Evolutionary conservation across 2,888 invertebrate species (phyloP), one percentile per base, ranked within the genome.

Genomic region (Zeuzera pyrina): DNA sequence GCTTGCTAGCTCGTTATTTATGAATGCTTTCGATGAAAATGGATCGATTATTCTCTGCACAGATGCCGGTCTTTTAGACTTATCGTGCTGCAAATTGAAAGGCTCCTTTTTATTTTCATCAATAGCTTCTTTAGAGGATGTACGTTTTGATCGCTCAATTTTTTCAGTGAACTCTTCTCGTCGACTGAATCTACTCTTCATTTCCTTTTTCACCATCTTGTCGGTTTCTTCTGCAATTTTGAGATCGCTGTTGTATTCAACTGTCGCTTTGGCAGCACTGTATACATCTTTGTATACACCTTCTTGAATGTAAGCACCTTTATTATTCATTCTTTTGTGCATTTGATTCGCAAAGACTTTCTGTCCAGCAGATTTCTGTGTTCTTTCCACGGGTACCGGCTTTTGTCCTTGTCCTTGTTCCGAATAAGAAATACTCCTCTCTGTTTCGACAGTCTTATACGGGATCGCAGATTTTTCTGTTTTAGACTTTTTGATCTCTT

Each of bases 161-260:
- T 65, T 72, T 36, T 78, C 77, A 13, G 56, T 59, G 34, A 64
- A 72, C 30, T 79, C 79, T 13, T 81, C 81, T 21, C 73, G 66
- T 49, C 73, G 58, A 31, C 78, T 77, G 29, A 65, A 71, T 8
- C 74, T 63, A 39, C 42, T 67, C 41, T 69, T 83, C 45, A 78
- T 77, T 54, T 81, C 81, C 45, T 57, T 46, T 39, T 83, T 83
- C 21, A 83, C 44, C 64, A 81, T 66, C 50, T 73, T 78, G 31
- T 81, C 83, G 2, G 79, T 83, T 72, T 83, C 81, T 43, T 83
- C 83, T 14, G 79, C 81, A 24, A 69, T 57, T 72, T 79, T 84
- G 68, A 83, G 77, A 73, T 84, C 84, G 56, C 78, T 70, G 33
- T 79, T 74, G 42, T 79, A 83, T 57, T 84, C 84, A 30, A 76